These are phyloP conservation scores for Acleris literana DNA, from an alignment of 2,888 invertebrate species.

Conservation along the genomic window DNA sequence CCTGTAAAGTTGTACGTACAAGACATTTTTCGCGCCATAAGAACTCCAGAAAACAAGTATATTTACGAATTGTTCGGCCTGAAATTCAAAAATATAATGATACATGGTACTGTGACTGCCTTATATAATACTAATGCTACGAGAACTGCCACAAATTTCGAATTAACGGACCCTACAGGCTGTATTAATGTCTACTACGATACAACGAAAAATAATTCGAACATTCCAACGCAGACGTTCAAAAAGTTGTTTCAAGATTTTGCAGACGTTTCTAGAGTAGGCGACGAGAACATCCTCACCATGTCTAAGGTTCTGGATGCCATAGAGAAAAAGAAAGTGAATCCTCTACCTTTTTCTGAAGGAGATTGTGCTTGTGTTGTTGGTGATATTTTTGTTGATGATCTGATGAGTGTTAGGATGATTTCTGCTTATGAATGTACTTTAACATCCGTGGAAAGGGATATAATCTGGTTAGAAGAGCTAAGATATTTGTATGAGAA, in stretches of 20 bases:
- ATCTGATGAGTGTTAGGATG: constrained; percentile 58
- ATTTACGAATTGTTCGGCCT: constrained; percentile 67
- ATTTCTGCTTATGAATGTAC: constrained; percentile 66
- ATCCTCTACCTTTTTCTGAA: constrained; percentile 51
- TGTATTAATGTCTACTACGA: constrained; percentile 69
- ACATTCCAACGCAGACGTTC: constrained; percentile 44
- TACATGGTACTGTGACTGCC: constrained; percentile 70
- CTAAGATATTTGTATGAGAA: constrained; percentile 71
- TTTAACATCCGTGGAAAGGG: constrained; percentile 59
- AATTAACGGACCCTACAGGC: constrained; percentile 72
- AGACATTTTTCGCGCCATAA: constrained; percentile 71
- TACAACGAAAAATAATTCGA: constrained; percentile 57
- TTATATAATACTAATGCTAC: constrained; percentile 55
- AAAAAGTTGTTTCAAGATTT: constrained; percentile 58
- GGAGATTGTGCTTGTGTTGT: constrained; percentile 62
- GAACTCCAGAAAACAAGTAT: constrained; percentile 62
- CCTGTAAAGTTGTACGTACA: constrained; percentile 74
- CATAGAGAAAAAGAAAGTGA: constrained; percentile 52
- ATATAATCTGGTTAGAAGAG: constrained; percentile 75
- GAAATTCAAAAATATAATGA: constrained; percentile 72
- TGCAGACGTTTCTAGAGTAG: constrained; percentile 51
- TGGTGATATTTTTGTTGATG: constrained; percentile 74
- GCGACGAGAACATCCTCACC: constrained; percentile 57
- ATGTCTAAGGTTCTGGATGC: constrained; percentile 63
- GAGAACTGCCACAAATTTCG: constrained; percentile 55